A percentile compares a stretch with the other conserved stretches of the same genome.
phyloP scores from a whole-genome alignment of 2,888 invertebrate species.

The Halocaridina rubra region DNA sequence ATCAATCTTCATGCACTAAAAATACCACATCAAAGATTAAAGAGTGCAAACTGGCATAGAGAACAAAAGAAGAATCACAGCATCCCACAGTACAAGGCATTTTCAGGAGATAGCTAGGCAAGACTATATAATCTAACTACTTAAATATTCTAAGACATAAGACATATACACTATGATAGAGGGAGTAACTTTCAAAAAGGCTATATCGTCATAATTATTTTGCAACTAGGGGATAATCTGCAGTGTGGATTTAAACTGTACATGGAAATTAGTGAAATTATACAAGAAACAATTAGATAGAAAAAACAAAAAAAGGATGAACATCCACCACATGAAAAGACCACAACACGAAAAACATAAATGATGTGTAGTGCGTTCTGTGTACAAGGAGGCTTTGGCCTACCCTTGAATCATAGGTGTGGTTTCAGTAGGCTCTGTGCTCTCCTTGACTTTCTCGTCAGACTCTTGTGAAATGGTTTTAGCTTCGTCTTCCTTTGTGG shows the following conservation, averaged over 20 bases:
- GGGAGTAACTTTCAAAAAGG: no score
- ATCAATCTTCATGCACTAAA: no score
- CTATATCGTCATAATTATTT: background rate
- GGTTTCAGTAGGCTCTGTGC: conserved; percentile 58
- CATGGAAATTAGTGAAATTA: background rate
- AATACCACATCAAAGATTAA: no score
- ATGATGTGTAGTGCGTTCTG: background rate
- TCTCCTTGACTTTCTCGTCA: conserved; percentile 38
- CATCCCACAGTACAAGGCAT: no score
- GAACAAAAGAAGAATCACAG: no score
- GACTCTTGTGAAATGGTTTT: conserved; percentile 15
- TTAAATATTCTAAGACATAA: background rate
- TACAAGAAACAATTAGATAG: background rate
- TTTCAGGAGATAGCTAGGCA: no score
- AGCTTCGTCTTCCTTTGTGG: conserved; percentile 25
- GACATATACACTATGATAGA: background rate
- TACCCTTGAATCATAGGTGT: conserved; percentile 63
- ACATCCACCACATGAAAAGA: background rate
- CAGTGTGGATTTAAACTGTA: no score
- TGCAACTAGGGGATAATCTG: background rate
- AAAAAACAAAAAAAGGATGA: background rate
- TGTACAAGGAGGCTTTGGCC: background rate
- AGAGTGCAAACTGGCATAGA: no score
- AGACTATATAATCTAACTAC: background rate
- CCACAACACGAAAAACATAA: background rate